Conservation (phyloP, 2,113 vertebrate species). For the Climacteris rufus region DNA sequence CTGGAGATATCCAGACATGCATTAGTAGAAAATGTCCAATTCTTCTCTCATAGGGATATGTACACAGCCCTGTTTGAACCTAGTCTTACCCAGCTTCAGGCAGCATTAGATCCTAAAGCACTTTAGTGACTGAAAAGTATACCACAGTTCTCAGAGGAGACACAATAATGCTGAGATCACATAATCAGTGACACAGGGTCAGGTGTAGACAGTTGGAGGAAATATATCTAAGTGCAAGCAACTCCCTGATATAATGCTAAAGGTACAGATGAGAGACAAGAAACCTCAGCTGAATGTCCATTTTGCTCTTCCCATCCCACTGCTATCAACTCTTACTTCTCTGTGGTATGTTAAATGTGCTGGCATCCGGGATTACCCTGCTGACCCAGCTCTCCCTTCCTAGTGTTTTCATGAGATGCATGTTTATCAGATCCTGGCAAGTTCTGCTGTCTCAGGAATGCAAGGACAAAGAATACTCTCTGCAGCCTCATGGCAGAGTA, state of each 20-base stretch:
- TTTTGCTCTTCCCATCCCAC: neutral
- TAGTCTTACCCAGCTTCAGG: neutral
- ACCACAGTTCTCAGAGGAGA: neutral
- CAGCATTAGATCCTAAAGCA: neutral
- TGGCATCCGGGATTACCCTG: neutral
- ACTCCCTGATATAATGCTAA: neutral
- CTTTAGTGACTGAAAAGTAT: neutral
- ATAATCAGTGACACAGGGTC: neutral
- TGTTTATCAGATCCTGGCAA: neutral
- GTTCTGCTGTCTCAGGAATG: neutral
- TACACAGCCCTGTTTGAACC: neutral
- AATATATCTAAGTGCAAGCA: neutral
- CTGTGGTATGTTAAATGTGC: neutral
- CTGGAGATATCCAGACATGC: too few relatives aligned
- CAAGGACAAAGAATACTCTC: neutral
- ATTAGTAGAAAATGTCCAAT: neutral
- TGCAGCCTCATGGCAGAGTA: neutral
- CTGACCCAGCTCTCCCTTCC: neutral
- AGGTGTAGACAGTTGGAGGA: neutral
- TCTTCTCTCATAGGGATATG: neutral
- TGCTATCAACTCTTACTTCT: neutral
- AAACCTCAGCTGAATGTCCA: neutral
- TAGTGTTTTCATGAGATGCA: neutral
- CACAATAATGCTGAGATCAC: neutral
- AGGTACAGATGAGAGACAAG: neutral